phyloP scores from a whole-genome alignment of 2,797 vertebrate species.

The Cottoperca gobio region DNA sequence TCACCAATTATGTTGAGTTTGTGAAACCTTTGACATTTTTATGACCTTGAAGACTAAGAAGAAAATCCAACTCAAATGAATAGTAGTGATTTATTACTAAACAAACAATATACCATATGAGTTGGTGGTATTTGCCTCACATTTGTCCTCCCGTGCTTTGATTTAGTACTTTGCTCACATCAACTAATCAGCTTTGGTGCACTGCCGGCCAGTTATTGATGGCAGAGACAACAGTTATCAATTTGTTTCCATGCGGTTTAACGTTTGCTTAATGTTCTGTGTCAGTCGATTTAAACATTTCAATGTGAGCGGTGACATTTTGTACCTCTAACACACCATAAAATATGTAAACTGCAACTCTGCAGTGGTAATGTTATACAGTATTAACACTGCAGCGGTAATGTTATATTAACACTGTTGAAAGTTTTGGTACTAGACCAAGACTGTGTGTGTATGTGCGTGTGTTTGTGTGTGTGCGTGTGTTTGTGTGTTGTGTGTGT shows the following conservation, averaged over 20 bases:
- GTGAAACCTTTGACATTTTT: background rate
- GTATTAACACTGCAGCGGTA: constrained; percentile 11
- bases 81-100: background rate
- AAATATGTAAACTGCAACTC: background rate
- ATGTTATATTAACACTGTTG: constrained; percentile 22
- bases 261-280: constrained; percentile 31
- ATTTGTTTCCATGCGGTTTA: constrained; percentile 11
- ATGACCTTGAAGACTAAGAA: background rate
- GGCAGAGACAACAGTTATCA: constrained; percentile 5
- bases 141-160: background rate
- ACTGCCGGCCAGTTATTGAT: constrained; percentile 4
- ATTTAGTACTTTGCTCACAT: constrained; percentile 7
- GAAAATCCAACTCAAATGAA: background rate
- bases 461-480: background rate
- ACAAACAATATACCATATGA: background rate
- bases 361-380: background rate
- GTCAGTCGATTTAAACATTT: constrained; percentile 5
- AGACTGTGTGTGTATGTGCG: constrained; percentile 20
- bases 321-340: background rate
- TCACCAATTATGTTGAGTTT: background rate
- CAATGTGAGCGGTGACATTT: constrained; percentile 19
- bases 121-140: background rate
- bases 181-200: constrained; percentile 4
- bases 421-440: no score
- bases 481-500: no score